Evolutionary conservation across 2,113 vertebrate genomes (phyloP), one percentile per base, ranked within the genome.

Genomic region (Aspidoscelis tigris): DNA sequence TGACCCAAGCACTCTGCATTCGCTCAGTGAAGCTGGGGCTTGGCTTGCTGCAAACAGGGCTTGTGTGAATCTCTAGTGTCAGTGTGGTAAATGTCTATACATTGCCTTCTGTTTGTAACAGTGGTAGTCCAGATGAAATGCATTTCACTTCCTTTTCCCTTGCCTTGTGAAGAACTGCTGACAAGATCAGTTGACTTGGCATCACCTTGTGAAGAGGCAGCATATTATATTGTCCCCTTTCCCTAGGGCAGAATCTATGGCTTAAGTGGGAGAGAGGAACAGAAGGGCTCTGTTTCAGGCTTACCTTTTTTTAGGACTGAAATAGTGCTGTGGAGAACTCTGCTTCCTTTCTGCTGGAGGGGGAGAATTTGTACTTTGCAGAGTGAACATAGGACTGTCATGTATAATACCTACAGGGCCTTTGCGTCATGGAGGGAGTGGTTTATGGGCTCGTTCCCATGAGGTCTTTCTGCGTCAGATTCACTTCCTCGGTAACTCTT

Each of bases 151-250:
- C 70, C 71, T 61, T 73, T 55, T 21, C 20, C 33, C n/a, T 74
- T 74, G 55, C 81, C 81, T 75, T 82, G 81, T 82, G 81, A 80
- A 80, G 44, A 65, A 43, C 83, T 85, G 69, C 83, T 85, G 83
- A 85, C n/a, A 26, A 65, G 77, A 80, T 85, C 83, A 85, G 83
- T 80, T 85, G 83, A 85, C 70, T 85, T 80, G 81, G 71, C 69
- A 65, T 26, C 14, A 3, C 22, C 55, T 65, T 65, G 11, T 11
- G 24, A 8, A 18, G 24, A 47, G 41, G 70, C 70, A 82, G 58
- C 26, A 8, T 33, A 8, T 72, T 61, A 9, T 14, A 55, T 81
- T 50, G 61, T 81, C 22, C 3, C 12, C 70, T 64, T 82, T 64
- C 55, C 53, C 70, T 21, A 14, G 22, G 22, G 70, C 55, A 82